phyloP scores from a whole-genome alignment of 1,140 invertebrate species.

The Eulimnadia texana region DNA sequence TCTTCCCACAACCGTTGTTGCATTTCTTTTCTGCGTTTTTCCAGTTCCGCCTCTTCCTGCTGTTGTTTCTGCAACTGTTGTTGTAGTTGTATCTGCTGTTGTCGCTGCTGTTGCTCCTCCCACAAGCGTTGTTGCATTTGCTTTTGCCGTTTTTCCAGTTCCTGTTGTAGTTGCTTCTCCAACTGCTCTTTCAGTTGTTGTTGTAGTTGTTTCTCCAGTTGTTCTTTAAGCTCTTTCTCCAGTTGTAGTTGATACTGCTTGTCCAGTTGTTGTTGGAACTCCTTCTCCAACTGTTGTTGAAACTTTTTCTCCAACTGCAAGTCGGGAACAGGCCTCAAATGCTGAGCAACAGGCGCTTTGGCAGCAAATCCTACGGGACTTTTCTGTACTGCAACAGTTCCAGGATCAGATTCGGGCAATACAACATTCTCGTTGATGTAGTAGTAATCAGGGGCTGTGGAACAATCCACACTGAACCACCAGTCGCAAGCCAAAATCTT shows the following conservation, averaged over 20 bases:
- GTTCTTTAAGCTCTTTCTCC: not conserved
- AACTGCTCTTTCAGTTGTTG: not conserved
- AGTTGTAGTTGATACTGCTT: not conserved
- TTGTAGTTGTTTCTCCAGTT: not conserved
- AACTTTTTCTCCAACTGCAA: not conserved
- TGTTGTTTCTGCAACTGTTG: not conserved
- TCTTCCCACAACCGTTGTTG: not conserved
- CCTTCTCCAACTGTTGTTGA: not conserved
- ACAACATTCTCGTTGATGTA: constrained; percentile 26
- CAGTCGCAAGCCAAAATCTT: constrained; percentile 41
- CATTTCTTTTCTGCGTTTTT: not conserved
- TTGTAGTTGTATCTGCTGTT: not conserved
- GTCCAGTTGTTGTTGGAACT: not conserved
- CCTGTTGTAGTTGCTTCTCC: not conserved
- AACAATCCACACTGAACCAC: constrained; percentile 40
- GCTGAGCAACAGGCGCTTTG: too few relatives aligned
- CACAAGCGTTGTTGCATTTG: not conserved
- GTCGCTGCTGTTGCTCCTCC: not conserved
- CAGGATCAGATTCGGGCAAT: not conserved
- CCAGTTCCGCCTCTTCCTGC: not conserved
- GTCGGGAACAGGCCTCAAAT: too few relatives aligned
- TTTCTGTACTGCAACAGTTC: too few relatives aligned
- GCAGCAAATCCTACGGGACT: too few relatives aligned
- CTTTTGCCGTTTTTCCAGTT: not conserved
- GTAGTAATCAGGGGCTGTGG: constrained; percentile 30